These are phyloP conservation scores for Casuarius casuarius DNA, from an alignment of 2,113 vertebrate species.

Conservation along the genomic window DNA sequence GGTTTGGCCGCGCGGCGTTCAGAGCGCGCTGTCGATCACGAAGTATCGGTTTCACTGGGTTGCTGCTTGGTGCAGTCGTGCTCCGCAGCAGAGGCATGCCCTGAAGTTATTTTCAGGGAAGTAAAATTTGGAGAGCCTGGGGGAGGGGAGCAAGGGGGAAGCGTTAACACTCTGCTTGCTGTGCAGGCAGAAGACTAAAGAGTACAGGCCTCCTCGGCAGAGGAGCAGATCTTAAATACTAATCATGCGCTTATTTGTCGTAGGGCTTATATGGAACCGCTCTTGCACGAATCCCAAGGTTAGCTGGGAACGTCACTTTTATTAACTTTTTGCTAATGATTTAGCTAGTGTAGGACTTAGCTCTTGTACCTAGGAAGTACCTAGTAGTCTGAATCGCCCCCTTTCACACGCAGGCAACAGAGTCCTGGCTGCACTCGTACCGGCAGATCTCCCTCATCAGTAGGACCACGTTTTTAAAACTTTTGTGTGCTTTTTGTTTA, in stretches of 20 bases:
- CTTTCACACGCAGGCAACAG: background rate
- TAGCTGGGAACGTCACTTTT: background rate
- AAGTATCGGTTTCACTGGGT: background rate
- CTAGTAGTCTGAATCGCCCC: background rate
- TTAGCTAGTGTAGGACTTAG: background rate
- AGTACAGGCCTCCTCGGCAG: background rate
- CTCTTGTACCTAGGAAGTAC: background rate
- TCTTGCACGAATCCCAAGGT: background rate
- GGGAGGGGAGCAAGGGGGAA: background rate
- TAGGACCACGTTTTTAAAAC: background rate
- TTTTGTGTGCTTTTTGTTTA: background rate
- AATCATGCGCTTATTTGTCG: background rate
- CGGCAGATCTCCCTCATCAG: background rate
- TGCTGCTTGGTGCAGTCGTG: background rate
- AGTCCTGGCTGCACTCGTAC: background rate
- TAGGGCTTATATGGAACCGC: background rate
- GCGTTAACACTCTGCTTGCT: background rate
- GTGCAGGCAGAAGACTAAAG: background rate
- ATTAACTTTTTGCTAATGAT: background rate
- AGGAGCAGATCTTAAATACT: background rate
- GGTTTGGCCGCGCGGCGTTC: background rate
- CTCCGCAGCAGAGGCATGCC: background rate
- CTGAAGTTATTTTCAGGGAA: background rate
- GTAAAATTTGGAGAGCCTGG: background rate
- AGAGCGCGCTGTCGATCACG: background rate